Evolutionary conservation across 1,140 invertebrate genomes (phyloP).

Genomic region (Pogonomyrmex barbatus): DNA sequence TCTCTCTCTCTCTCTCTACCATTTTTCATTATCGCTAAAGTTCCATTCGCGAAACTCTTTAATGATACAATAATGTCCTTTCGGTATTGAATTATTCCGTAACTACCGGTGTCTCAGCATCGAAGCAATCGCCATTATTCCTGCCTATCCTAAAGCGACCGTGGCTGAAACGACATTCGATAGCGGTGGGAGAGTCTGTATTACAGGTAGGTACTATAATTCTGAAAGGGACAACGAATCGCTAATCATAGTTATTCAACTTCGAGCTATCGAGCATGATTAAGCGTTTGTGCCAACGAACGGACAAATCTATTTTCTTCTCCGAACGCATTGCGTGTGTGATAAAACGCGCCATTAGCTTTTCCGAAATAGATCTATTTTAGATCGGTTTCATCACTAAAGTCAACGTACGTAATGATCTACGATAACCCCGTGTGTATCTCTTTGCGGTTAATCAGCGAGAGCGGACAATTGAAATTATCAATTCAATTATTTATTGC

Average conservation of each 20-base stretch:
- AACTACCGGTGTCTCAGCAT: slow-evolving; percentile 19
- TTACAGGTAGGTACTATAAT: slow-evolving; percentile 50
- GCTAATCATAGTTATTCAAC: slow-evolving; percentile 39
- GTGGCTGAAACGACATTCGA: slow-evolving; percentile 34
- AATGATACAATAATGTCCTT: slow-evolving; percentile 21
- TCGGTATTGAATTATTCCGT: slow-evolving; percentile 50
- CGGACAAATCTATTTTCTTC: background rate
- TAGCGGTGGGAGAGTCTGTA: slow-evolving; percentile 16
- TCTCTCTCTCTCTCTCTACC: no score
- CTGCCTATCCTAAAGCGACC: slow-evolving; percentile 1
- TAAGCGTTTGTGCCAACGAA: background rate
- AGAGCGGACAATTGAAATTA: background rate
- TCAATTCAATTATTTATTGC: no score
- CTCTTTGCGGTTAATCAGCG: background rate
- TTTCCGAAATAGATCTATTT: slow-evolving; percentile 7
- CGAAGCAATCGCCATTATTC: slow-evolving; percentile 38
- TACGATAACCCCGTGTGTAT: background rate
- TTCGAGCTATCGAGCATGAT: slow-evolving; percentile 16
- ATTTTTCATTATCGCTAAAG: background rate
- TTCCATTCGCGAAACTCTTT: slow-evolving; percentile 7
- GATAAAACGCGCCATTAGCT: background rate
- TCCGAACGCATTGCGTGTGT: background rate
- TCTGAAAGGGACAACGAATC: slow-evolving; percentile 38
- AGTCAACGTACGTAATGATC: background rate
- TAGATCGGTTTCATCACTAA: background rate